phyloP scores from a whole-genome alignment of 2,797 vertebrate genomes.

The Enteromius trimaculatus region DNA sequence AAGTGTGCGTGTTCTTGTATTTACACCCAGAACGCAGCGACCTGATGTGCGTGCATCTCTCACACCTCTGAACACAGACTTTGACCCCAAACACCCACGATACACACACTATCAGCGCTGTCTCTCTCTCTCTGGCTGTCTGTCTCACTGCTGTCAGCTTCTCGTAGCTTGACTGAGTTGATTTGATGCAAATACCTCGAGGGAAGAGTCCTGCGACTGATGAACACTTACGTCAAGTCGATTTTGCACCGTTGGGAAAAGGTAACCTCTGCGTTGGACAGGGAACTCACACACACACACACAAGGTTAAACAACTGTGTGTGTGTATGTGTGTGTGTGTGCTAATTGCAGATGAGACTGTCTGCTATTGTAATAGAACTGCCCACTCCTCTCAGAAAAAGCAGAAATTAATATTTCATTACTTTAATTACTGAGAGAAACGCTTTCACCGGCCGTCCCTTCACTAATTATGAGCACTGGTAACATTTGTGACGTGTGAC shows the following conservation, averaged over 20 bases:
- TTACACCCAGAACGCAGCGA: constrained; percentile 55
- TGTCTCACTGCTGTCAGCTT: constrained; percentile 88
- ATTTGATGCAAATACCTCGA: constrained; percentile 97
- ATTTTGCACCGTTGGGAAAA: constrained; percentile 97
- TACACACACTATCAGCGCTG: constrained; percentile 20
- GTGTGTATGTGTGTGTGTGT: constrained; percentile 86
- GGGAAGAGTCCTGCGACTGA: constrained; percentile 91
- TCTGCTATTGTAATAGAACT: constrained; percentile 97
- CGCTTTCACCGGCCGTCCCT: constrained; percentile 91
- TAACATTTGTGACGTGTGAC: constrained; percentile 93
- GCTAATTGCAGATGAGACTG: constrained; percentile 98
- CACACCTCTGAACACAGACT: constrained; percentile 16
- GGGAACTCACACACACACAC: constrained; percentile 69
- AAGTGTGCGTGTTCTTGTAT: constrained; percentile 49
- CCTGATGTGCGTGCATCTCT: constrained; percentile 47
- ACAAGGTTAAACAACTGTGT: constrained; percentile 87
- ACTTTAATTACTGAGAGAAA: constrained; percentile 99
- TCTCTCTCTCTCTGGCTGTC: constrained; percentile 69
- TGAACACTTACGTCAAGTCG: constrained; percentile 98
- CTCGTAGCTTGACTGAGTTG: constrained; percentile 97
- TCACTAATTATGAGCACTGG: constrained; percentile 86
- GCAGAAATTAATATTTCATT: constrained; percentile 99
- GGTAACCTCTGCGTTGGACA: constrained; percentile 88
- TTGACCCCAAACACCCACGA: background rate
- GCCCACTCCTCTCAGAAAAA: constrained; percentile 92